Evolutionary conservation across 1,140 invertebrate genomes (phyloP).

Genomic region (Rhynchophorus ferrugineus): DNA sequence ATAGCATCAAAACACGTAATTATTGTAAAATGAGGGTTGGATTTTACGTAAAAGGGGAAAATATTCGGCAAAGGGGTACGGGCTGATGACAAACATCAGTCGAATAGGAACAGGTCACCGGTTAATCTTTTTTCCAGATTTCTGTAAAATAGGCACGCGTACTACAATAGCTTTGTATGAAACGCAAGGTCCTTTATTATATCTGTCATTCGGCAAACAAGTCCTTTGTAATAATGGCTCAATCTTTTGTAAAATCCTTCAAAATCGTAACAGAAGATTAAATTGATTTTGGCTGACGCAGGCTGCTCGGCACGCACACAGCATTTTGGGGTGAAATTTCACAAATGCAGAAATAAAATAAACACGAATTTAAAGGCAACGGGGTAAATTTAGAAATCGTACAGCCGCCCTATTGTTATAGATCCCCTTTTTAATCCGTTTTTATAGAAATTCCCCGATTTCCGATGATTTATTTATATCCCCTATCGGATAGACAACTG

Average conservation of each 20-base stretch:
- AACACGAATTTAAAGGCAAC: conserved; percentile 23
- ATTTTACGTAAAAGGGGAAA: conserved; percentile 39
- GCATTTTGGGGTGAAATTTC: conserved; percentile 28
- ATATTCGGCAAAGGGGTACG: conserved; percentile 32
- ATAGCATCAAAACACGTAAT: conserved; percentile 38
- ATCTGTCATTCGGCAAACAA: conserved; percentile 26
- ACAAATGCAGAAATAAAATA: conserved; percentile 32
- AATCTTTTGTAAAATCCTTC: conserved; percentile 28
- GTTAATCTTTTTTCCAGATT: conserved; percentile 32
- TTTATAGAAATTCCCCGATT: conserved; percentile 13
- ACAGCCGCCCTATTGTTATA: conserved; percentile 10
- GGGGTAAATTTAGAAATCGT: conserved; percentile 17
- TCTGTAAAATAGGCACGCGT: conserved; percentile 35
- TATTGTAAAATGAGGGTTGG: conserved; percentile 39
- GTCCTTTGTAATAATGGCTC: conserved; percentile 20
- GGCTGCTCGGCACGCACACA: conserved; percentile 1
- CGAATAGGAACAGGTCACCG: conserved; percentile 30
- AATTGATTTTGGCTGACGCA: conserved; percentile 26
- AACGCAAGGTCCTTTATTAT: conserved; percentile 26
- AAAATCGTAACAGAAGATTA: conserved; percentile 30
- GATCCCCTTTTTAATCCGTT: conserved; percentile 11
- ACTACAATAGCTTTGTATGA: conserved; percentile 25
- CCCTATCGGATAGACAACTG: not conserved
- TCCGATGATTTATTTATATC: conserved; percentile 3
- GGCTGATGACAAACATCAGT: conserved; percentile 33